A percentile compares a stretch with the other conserved stretches of the same genome.
These are phyloP conservation scores for Peromyscus nudipes DNA, from an alignment of 2,797 vertebrate genomes.

Conservation along the genomic window DNA sequence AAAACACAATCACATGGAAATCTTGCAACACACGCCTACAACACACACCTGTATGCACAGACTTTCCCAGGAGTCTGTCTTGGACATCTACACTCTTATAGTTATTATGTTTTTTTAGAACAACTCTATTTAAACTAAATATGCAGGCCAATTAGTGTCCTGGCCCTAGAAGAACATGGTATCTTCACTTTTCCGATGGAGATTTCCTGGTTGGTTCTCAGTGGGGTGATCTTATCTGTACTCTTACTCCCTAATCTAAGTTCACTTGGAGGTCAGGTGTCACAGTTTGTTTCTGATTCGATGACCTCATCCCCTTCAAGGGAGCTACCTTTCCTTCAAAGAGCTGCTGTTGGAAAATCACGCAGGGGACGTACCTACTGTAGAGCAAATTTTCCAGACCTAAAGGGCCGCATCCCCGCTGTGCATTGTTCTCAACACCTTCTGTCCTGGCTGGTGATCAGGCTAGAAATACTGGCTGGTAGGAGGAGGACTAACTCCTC, in stretches of 20 bases:
- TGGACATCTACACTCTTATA: not conserved
- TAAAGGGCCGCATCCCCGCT: not conserved
- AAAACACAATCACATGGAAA: slow-evolving; percentile 71
- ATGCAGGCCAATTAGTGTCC: slow-evolving; percentile 75
- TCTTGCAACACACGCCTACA: slow-evolving; percentile 76
- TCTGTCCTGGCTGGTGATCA: slow-evolving; percentile 1
- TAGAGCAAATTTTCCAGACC: slow-evolving; percentile 68
- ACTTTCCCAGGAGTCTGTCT: slow-evolving; percentile 60
- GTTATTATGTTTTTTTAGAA: slow-evolving; percentile 73
- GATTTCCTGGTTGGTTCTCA: slow-evolving; percentile 80
- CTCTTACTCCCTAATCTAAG: slow-evolving; percentile 78
- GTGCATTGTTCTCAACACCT: slow-evolving; percentile 53
- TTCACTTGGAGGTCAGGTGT: slow-evolving; percentile 80
- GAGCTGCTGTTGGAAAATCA: slow-evolving; percentile 74
- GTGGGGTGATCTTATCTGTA: slow-evolving; percentile 79
- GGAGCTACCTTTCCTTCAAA: slow-evolving; percentile 64
- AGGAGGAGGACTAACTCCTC: slow-evolving; percentile 60
- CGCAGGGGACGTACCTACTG: not conserved
- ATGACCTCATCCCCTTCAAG: slow-evolving; percentile 79
- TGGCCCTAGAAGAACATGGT: slow-evolving; percentile 66
- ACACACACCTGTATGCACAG: slow-evolving; percentile 77
- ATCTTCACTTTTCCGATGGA: slow-evolving; percentile 79
- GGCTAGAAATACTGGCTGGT: slow-evolving; percentile 54
- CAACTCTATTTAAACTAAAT: slow-evolving; percentile 72
- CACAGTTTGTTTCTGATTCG: slow-evolving; percentile 72